These are phyloP conservation scores for Apostichopus californicus DNA, from an alignment of 35 echinoderm and acorn worm species.

Conservation along the genomic window DNA sequence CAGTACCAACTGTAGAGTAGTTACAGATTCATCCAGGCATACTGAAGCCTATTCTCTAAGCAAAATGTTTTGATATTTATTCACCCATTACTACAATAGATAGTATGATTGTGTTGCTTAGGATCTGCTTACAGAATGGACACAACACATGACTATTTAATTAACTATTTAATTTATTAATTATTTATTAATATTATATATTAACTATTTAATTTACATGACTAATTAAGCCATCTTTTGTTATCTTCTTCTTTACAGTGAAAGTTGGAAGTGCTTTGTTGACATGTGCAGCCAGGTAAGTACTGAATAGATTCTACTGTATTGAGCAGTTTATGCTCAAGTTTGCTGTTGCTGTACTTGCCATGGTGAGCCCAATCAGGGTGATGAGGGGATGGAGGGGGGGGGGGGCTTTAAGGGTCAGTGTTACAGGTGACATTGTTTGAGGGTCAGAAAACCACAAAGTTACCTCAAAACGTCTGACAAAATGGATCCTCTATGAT, in stretches of 20 bases:
- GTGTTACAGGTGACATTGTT: no score
- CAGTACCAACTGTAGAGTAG: no score
- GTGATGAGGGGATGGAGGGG: background rate
- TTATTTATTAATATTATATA: no score
- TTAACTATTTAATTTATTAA: background rate
- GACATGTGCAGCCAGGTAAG: conserved; percentile 3
- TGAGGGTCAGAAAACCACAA: no score
- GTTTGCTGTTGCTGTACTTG: no score
- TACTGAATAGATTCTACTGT: background rate
- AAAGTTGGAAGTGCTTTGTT: background rate
- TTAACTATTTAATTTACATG: background rate
- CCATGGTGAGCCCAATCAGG: no score
- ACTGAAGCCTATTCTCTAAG: no score
- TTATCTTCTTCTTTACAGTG: background rate
- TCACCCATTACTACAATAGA: background rate
- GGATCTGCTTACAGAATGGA: background rate
- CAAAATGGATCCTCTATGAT: no score
- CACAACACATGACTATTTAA: background rate
- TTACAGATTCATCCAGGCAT: no score
- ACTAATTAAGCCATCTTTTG: background rate
- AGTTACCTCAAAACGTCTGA: no score
- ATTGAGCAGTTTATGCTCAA: no score
- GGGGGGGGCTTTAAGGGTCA: no score
- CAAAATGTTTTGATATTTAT: background rate
- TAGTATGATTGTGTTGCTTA: background rate